Percentiles rank a stretch among this genome's conserved stretches.
Evolutionary conservation across 2,797 vertebrate species (phyloP).

Genomic region (Pangasius macronema): DNA sequence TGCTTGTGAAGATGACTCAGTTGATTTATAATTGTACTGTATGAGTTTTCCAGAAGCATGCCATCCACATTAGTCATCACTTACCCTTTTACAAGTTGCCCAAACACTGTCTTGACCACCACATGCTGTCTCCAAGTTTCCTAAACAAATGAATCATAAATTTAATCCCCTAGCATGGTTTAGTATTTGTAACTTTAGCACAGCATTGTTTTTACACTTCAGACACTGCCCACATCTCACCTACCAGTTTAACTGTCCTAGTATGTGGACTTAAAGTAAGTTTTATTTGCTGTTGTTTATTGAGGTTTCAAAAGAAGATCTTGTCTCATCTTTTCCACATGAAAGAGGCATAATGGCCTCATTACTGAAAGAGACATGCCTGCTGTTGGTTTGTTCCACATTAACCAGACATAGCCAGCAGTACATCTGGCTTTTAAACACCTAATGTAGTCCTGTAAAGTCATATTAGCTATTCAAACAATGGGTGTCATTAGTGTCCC

Average conservation of each 20-base stretch:
- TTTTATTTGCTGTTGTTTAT: background rate
- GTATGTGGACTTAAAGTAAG: background rate
- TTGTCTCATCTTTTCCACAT: conserved; percentile 31
- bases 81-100: conserved; percentile 4
- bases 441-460: background rate
- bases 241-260: background rate
- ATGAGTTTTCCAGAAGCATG: background rate
- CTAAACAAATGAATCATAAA: background rate
- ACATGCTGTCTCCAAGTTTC: background rate
- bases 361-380: conserved; percentile 56
- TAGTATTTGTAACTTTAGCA: background rate
- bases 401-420: conserved; percentile 61
- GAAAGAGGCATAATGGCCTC: conserved; percentile 57
- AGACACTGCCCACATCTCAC: background rate
- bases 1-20: background rate
- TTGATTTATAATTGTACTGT: conserved; percentile 10
- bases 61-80: conserved; percentile 13
- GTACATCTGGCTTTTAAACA: conserved; percentile 15
- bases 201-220: background rate
- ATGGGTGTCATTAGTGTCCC: background rate
- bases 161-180: background rate
- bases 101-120: background rate
- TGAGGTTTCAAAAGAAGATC: background rate
- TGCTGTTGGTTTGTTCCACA: conserved; percentile 48
- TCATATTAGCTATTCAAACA: conserved; percentile 2